Evolutionary conservation across 2,888 invertebrate genomes (phyloP).

Genomic region (Rhyacophila evoluta): DNA sequence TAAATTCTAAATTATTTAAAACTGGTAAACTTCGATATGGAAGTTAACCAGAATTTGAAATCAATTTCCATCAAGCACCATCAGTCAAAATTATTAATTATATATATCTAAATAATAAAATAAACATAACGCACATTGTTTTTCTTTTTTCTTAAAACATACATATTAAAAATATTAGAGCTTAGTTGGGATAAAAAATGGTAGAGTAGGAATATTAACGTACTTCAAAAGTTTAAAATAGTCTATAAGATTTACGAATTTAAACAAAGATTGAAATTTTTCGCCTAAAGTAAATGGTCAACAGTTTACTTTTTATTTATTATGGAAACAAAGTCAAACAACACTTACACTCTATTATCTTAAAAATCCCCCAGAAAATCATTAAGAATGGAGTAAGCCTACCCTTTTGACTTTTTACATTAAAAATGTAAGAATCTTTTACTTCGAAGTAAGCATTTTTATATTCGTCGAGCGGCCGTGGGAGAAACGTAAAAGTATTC

Average conservation of each 20-base stretch:
- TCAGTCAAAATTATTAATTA: too few relatives aligned
- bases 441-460: slow-evolving; percentile 1
- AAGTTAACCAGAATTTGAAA: too few relatives aligned
- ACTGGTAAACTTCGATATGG: too few relatives aligned
- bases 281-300: slow-evolving; percentile 6
- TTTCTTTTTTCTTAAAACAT: too few relatives aligned
- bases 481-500: slow-evolving; percentile 4
- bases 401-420: slow-evolving; percentile 22
- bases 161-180: too few relatives aligned
- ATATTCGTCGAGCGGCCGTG: neutral
- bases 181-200: too few relatives aligned
- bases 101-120: too few relatives aligned
- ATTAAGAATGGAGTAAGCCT: slow-evolving; percentile 19
- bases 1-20: too few relatives aligned
- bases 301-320: slow-evolving; percentile 16
- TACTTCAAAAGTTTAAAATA: neutral
- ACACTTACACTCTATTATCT: slow-evolving; percentile 24
- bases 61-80: too few relatives aligned
- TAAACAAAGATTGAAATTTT: slow-evolving; percentile 10
- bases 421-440: slow-evolving; percentile 24
- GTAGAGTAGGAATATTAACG: neutral
- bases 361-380: slow-evolving; percentile 22
- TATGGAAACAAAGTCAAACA: slow-evolving; percentile 20
- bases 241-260: neutral
- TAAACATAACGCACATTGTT: too few relatives aligned